Conservation (phyloP, 2,888 invertebrate genomes). For the Lochmaea capreae region DNA sequence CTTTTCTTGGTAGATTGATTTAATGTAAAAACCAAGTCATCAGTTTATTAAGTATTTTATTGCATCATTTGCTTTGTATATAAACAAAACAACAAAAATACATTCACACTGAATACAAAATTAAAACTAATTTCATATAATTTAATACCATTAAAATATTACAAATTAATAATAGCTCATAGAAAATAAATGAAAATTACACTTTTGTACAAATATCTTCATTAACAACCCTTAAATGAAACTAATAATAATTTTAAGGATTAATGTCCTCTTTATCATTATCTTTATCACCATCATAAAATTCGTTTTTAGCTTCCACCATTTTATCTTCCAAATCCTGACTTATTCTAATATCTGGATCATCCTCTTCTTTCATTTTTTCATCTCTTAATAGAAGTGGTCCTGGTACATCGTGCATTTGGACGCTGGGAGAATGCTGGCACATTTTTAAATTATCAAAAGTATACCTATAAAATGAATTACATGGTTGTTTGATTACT, state of each 20-base stretch:
- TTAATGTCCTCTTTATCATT: constrained; percentile 79
- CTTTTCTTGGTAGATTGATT: too few relatives aligned
- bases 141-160: too few relatives aligned
- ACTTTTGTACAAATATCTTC: too few relatives aligned
- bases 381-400: constrained; percentile 83
- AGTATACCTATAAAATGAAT: constrained; percentile 71
- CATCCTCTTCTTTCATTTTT: constrained; percentile 78
- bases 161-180: too few relatives aligned
- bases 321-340: constrained; percentile 84
- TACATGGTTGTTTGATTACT: not conserved
- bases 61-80: too few relatives aligned
- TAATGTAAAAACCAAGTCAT: too few relatives aligned
- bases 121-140: too few relatives aligned
- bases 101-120: too few relatives aligned
- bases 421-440: constrained; percentile 94
- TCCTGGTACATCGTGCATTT: constrained; percentile 95
- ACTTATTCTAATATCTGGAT: constrained; percentile 84
- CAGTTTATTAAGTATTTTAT: too few relatives aligned
- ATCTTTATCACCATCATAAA: constrained; percentile 91
- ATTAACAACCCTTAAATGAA: not conserved
- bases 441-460: constrained; percentile 95
- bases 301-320: constrained; percentile 88
- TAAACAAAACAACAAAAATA: too few relatives aligned
- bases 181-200: too few relatives aligned
- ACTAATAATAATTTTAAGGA: constrained; percentile 51